A percentile compares a stretch with the other conserved stretches of the same genome.
These are phyloP conservation scores for Callosobruchus maculatus DNA, from an alignment of 2,888 invertebrate species.

Conservation along the genomic window DNA sequence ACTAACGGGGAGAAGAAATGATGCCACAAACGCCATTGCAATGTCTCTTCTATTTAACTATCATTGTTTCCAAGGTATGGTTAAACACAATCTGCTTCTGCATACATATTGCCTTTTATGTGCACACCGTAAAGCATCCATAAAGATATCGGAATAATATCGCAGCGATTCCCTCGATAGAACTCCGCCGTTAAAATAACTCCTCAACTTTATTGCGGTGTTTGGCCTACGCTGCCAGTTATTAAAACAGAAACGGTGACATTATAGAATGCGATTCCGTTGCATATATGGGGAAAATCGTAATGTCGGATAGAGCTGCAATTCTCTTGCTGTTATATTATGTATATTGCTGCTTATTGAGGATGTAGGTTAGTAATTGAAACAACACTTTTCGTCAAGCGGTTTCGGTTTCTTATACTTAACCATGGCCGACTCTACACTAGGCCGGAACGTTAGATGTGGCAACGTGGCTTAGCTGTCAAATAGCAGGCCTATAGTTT, in stretches of 20 bases:
- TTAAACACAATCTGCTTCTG: neutral
- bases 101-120: neutral
- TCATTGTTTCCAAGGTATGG: neutral
- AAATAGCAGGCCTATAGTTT: too few relatives aligned
- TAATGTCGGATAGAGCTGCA: neutral
- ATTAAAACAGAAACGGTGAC: neutral
- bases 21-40: too few relatives aligned
- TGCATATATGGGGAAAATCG: neutral
- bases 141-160: neutral
- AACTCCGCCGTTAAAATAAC: neutral
- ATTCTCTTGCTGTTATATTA: neutral
- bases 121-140: neutral
- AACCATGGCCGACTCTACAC: too few relatives aligned
- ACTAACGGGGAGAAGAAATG: too few relatives aligned
- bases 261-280: neutral
- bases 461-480: too few relatives aligned
- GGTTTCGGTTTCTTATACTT: too few relatives aligned
- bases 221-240: neutral
- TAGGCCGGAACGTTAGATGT: too few relatives aligned
- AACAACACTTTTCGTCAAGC: too few relatives aligned
- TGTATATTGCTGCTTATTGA: too few relatives aligned
- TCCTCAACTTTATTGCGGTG: neutral
- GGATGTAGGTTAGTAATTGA: too few relatives aligned
- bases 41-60: neutral
- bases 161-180: neutral